Percentiles rank a stretch among this genome's conserved stretches.
Conservation (phyloP, 2,797 vertebrate species). For the Capromys pilorides region DNA sequence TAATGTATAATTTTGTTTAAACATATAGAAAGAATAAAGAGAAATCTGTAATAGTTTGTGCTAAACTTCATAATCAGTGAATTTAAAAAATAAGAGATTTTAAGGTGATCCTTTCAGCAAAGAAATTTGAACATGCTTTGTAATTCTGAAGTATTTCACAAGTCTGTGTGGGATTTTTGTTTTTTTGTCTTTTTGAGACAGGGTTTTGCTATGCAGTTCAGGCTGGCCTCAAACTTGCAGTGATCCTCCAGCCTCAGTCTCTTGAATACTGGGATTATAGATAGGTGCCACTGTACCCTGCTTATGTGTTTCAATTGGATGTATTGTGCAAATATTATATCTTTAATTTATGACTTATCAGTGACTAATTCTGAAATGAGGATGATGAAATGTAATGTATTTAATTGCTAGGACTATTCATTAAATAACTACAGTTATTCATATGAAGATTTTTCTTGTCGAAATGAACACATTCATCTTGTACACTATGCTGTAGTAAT, state of each 20-base stretch:
- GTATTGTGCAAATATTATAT: constrained; percentile 1
- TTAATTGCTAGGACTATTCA: background rate
- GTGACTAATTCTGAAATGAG: background rate
- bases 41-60: constrained; percentile 14
- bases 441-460: constrained; percentile 23
- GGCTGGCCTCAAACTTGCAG: background rate
- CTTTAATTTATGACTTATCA: background rate
- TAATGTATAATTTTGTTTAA: constrained; percentile 18
- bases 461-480: background rate
- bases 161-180: background rate
- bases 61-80: background rate
- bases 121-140: background rate
- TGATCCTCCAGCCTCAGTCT: background rate
- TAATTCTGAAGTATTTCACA: constrained; percentile 37
- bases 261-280: background rate
- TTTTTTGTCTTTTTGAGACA: background rate
- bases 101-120: background rate
- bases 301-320: constrained; percentile 23
- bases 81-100: constrained; percentile 2
- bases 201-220: background rate
- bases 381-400: background rate
- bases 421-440: background rate
- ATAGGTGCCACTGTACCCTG: background rate
- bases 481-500: background rate
- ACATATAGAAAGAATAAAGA: background rate